Base-by-base conservation (phyloP, 2,113 vertebrate genomes). In the Cromileptes altivelis region DNA sequence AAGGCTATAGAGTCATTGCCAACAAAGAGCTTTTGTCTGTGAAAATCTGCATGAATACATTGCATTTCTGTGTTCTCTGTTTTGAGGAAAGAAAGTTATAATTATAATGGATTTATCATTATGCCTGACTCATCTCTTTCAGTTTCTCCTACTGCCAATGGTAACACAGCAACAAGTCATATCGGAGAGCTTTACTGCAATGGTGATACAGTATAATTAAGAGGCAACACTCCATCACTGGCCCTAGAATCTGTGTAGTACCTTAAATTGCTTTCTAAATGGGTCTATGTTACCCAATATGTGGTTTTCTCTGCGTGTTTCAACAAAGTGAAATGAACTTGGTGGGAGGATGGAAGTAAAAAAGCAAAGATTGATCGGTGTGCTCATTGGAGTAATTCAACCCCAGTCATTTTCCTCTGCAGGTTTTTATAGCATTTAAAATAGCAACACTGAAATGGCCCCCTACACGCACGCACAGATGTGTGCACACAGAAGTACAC, bases 191-290 rank as follows among this genome's bases (percentile, higher is more conserved):
- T 88, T 91, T 89, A 78, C 87, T 90, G 92, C 90, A 90, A 92
- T 63, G 58, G 70, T 89, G 91, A 95, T 92, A 93, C 88, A 70
- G 90, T 88, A 80, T 93, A 94, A 96, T 95, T 94, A 96, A 94
- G 90, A 95, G 88, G 80, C 74, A 88, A 78, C 88, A 93, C 92
- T 94, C 90, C 92, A 93, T 95, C 93, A 92, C 84, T 72, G 75
- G 89, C 78, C 79, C 40, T 58, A 55, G 78, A 69, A 86, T 91
- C 87, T 79, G 84, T 87, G 87, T 88, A 92, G 92, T 89, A 84
- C 91, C 87, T 95, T 92, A 94, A 95, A 94, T 94, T 93, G 94
- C 91, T 93, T 91, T 93, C 92, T 95, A 94, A 96, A 95, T 93
- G 92, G 89, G 58, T 82, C 88, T 85, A 70, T 95, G 95, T 96